These are phyloP conservation scores for Taxidea taxus DNA, from an alignment of 2,113 vertebrate genomes.

Conservation along the genomic window DNA sequence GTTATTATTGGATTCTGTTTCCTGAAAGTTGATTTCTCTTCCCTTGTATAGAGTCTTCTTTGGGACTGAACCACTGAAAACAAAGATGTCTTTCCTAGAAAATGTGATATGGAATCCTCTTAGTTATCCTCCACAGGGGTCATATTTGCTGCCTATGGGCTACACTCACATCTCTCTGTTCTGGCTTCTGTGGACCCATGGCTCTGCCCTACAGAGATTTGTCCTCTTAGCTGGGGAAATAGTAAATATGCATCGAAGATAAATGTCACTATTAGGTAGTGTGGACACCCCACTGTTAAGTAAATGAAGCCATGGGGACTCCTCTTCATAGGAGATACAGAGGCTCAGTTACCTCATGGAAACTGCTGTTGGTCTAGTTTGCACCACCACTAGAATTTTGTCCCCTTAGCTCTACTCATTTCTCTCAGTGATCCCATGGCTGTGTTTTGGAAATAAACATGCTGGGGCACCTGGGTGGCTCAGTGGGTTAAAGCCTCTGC, in stretches of 20 bases:
- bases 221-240: not conserved
- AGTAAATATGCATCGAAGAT: not conserved
- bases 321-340: not conserved
- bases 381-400: not conserved
- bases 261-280: not conserved
- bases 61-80: not conserved
- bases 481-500: too few relatives aligned
- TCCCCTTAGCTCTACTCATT: not conserved
- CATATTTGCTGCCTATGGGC: not conserved
- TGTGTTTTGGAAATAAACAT: not conserved
- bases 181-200: not conserved
- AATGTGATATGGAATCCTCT: not conserved
- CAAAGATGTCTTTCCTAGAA: not conserved
- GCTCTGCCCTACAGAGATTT: not conserved
- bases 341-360: not conserved
- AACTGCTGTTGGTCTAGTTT: not conserved
- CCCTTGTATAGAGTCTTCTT: not conserved
- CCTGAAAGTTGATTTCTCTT: not conserved
- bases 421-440: not conserved
- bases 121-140: not conserved
- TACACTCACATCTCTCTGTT: not conserved
- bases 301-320: not conserved
- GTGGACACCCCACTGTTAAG: not conserved
- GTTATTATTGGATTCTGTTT: not conserved
- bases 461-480: not conserved